phyloP scores from a whole-genome alignment of 35 echinoderm and acorn worm species.

The Lytechinus variegatus region DNA sequence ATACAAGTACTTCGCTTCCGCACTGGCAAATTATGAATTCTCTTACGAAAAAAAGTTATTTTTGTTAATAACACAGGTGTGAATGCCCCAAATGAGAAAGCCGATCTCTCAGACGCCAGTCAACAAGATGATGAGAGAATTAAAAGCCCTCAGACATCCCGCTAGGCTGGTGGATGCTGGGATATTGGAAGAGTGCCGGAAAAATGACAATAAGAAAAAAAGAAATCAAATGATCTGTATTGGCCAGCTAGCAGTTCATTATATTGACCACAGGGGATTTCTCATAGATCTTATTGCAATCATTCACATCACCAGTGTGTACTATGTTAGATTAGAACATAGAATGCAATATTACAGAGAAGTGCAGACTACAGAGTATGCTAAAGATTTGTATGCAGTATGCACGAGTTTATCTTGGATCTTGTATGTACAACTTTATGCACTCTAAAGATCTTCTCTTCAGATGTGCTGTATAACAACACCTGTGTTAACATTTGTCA shows the following conservation, averaged over 20 bases:
- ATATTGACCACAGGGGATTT: constrained; percentile 1
- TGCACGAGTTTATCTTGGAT: too few relatives aligned
- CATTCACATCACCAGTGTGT: not conserved
- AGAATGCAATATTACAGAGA: not conserved
- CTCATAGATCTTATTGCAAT: not conserved
- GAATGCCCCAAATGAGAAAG: not conserved
- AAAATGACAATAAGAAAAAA: not conserved
- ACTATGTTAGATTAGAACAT: not conserved
- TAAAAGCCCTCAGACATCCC: not conserved
- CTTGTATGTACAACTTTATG: too few relatives aligned
- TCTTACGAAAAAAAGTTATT: too few relatives aligned
- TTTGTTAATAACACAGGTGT: too few relatives aligned
- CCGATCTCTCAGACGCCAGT: not conserved
- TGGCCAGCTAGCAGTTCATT: not conserved
- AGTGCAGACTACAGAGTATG: not conserved
- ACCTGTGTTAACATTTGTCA: too few relatives aligned
- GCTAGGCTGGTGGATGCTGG: not conserved
- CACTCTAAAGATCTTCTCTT: too few relatives aligned
- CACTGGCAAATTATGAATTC: too few relatives aligned
- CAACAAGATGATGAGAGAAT: not conserved
- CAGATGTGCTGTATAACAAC: too few relatives aligned
- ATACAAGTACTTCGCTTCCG: too few relatives aligned
- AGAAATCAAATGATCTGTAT: not conserved
- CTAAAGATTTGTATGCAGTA: not conserved
- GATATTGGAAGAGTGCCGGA: not conserved